Evolutionary conservation across 2,113 vertebrate genomes (phyloP).

Genomic region (Synodontis membranacea): DNA sequence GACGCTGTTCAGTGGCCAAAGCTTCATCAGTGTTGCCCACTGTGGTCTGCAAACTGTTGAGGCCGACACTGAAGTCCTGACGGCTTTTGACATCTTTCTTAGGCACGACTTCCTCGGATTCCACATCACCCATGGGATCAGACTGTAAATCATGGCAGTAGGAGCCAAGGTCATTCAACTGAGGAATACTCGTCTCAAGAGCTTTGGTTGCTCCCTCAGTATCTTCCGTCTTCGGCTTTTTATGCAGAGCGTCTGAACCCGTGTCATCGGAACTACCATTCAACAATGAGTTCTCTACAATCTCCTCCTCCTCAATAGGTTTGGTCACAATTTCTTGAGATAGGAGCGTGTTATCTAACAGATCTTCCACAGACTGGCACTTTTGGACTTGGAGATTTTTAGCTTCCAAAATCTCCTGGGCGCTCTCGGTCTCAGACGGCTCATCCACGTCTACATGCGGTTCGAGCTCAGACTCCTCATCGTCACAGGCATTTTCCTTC

Average conservation of each 20-base stretch:
- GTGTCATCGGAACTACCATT: neutral
- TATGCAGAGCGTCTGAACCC: neutral
- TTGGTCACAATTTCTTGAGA: constrained; percentile 19
- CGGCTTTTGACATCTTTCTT: neutral
- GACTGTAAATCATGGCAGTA: constrained; percentile 15
- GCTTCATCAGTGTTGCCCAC: neutral
- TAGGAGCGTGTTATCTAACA: constrained; percentile 8
- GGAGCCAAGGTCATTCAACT: constrained; percentile 11
- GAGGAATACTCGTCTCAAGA: neutral
- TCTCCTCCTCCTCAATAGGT: neutral
- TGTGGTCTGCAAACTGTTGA: constrained; percentile 2
- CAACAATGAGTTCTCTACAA: neutral
- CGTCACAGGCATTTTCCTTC: neutral
- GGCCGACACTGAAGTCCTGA: neutral
- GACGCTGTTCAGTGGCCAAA: neutral
- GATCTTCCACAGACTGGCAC: constrained; percentile 35
- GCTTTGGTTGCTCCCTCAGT: neutral
- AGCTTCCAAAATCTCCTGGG: constrained; percentile 38
- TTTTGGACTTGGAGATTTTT: constrained; percentile 13
- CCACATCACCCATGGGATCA: neutral
- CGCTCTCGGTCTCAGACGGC: constrained; percentile 49
- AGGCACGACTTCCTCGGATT: neutral
- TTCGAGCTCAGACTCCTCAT: constrained; percentile 3
- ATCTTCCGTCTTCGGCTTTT: neutral
- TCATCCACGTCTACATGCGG: constrained; percentile 29